Evolutionary conservation across 2,797 vertebrate genomes (phyloP).

Genomic region (Paguma larvata): DNA sequence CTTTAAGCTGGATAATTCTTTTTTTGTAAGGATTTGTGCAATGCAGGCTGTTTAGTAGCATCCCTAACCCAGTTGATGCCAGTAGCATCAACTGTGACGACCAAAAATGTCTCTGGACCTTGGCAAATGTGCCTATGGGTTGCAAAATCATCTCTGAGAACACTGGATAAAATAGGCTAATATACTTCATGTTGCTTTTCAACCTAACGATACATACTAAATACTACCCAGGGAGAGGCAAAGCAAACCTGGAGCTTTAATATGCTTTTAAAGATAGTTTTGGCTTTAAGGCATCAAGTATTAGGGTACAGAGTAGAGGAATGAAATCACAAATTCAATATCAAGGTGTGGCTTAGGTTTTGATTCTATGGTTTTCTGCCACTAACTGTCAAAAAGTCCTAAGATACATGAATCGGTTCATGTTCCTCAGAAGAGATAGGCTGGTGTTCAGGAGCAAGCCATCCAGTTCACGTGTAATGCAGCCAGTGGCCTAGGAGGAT

Average conservation of each 20-base stretch:
- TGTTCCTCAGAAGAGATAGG: neutral
- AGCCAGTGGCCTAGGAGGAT: neutral
- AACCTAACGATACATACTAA: constrained; percentile 40
- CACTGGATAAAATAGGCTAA: constrained; percentile 22
- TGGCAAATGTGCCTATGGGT: neutral
- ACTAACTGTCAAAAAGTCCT: constrained; percentile 20
- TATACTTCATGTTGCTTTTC: constrained; percentile 18
- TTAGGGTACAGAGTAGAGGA: neutral
- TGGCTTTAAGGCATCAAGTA: neutral
- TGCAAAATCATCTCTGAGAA: constrained; percentile 16
- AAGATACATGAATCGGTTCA: constrained; percentile 23
- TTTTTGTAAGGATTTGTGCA: neutral
- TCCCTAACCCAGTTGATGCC: neutral
- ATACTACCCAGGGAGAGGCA: neutral
- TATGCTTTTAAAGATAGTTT: constrained; percentile 16
- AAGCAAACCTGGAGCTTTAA: constrained; percentile 7
- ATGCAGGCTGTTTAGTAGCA: neutral
- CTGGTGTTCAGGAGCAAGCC: neutral
- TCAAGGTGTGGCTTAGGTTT: constrained; percentile 7
- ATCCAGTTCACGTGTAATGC: neutral
- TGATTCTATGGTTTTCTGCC: constrained; percentile 45
- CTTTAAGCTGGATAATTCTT: neutral
- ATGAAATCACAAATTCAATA: constrained; percentile 20
- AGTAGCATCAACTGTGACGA: neutral
- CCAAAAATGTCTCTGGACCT: neutral